Evolutionary conservation across 2,113 vertebrate genomes (phyloP).

Genomic region (Nipponia nippon): DNA sequence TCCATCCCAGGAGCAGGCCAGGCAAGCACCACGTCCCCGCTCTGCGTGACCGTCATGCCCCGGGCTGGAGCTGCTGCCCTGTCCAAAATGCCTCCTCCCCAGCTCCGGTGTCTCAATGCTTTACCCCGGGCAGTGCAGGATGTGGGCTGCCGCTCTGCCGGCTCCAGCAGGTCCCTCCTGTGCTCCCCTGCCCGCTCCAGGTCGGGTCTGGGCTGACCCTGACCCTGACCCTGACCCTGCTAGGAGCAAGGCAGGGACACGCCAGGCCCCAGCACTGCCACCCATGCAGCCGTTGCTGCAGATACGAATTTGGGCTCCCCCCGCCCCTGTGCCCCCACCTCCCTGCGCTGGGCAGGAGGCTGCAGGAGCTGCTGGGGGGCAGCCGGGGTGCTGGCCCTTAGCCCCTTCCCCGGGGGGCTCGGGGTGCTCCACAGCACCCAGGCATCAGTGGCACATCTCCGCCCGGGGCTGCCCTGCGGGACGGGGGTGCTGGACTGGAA

Average conservation of each 20-base stretch:
- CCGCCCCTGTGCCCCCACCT: background rate
- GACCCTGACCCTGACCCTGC: background rate
- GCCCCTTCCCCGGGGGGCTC: background rate
- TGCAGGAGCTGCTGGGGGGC: background rate
- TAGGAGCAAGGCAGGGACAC: background rate
- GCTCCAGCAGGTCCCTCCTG: background rate
- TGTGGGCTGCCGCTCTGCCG: background rate
- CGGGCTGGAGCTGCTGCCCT: background rate
- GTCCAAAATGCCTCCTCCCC: accelerated
- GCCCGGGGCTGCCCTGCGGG: background rate
- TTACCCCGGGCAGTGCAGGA: background rate
- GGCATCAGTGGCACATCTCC: accelerated
- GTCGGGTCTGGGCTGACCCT: background rate
- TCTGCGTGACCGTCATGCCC: accelerated
- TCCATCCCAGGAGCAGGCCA: background rate
- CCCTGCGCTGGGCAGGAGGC: background rate
- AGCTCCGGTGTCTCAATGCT: background rate
- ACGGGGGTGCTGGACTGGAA: too few relatives aligned
- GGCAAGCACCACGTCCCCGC: accelerated
- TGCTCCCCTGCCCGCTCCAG: background rate
- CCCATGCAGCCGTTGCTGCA: background rate
- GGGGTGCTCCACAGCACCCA: background rate
- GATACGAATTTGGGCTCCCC: background rate
- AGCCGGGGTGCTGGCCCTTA: background rate
- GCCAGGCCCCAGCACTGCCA: too few relatives aligned